Base-by-base conservation (phyloP, 30 jellyfish, hydroid and myxozoan genomes). In the Aurelia aurita complex sp. Pacific region DNA sequence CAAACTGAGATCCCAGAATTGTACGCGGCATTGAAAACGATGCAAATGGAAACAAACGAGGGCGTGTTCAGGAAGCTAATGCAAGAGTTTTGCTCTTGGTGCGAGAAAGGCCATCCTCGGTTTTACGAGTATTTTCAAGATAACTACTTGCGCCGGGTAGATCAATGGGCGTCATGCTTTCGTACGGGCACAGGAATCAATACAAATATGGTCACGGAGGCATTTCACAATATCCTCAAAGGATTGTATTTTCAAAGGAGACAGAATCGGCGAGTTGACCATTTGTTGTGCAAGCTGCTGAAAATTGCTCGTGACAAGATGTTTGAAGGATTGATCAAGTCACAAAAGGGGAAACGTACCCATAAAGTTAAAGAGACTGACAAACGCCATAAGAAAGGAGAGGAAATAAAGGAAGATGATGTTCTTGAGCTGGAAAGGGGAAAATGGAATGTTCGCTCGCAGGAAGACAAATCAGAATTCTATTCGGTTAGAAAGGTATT, bases 21-120 rank as follows among this genome's bases (percentile, higher is more conserved):
- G 17, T 79, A 79, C 64, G 69, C 79, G 3, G 88, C 80, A 18
- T 73, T 60, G 69, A 79, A 79, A 42, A 79, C 67, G 40, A 79
- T 79, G 88, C 88, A 63, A 35, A 60, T 66, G 5, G 79, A 79
- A 43, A 79, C 63, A 42, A 66, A 66, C 64, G 80, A 66, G 51
- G 9, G 67, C 17, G n/a, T 60, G 77, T 79, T 79, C 70, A 23
- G 80, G n/a, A 63, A 79, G 40, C 67, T 60, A 65, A 33, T 74
- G 63, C 84, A 74, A 53, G 84, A 74, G 66, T 76, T 55, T 42
- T 76, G 87, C 57, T 17, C 78, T n/a, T 76, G 87, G 77, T 76
- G 87, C 19, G 71, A 74, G 52, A 52, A 74, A 42, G 29, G 35
- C 23, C 42, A 43, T 36, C 84, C 73, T 6, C 69, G 84, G 18